Base-by-base conservation (phyloP, 2,797 vertebrate genomes). In the Danio albolineatus region DNA sequence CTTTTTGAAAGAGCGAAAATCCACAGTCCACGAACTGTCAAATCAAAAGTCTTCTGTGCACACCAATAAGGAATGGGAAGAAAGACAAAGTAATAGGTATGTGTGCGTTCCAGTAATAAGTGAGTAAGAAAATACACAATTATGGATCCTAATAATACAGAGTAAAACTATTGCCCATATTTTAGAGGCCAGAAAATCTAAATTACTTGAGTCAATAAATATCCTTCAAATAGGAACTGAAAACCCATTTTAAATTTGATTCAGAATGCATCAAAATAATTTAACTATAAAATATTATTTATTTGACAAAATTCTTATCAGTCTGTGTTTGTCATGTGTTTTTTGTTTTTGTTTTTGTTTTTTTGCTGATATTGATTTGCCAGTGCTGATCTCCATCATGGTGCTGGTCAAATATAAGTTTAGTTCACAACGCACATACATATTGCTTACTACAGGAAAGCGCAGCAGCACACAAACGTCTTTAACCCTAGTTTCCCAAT, bases 51-150 rank as follows among this genome's bases (percentile, higher is more conserved):
- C 92, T 99, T 90, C 95, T 99, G 82, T 99, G 98, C 85, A 95
- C 95, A 0, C 98, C 98, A 72, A 98, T 99, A 88, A 95, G 95
- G 91, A 98, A 98, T 46, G 96, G 95, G 59, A 99, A 98, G 90
- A 99, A 98, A 92, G 97, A 98, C 91, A 98, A 96, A 95, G 97
- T 99, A 64, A 99, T 99, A 91, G 97, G 98, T 99, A 95, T 82
- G 86, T 51, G 10, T 48, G 6, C 12, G 60, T 80, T 64, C 28
- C 28, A n/a, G n/a, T n/a, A n/a, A n/a, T n/a, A n/a, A n/a, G n/a
- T n/a, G n/a, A n/a, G n/a, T n/a, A n/a, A n/a, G n/a, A 28, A n/a
- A 17, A 14, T n/a, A 41, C 36, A 41, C 41, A 62, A 62, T 44
- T 46, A 10, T 14, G 62, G 41, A 65, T 17, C 10, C 19, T 57